Evolutionary conservation across 1,140 invertebrate species (phyloP), one percentile per base, ranked within the genome.

Genomic region (Drosophila carrolli): DNA sequence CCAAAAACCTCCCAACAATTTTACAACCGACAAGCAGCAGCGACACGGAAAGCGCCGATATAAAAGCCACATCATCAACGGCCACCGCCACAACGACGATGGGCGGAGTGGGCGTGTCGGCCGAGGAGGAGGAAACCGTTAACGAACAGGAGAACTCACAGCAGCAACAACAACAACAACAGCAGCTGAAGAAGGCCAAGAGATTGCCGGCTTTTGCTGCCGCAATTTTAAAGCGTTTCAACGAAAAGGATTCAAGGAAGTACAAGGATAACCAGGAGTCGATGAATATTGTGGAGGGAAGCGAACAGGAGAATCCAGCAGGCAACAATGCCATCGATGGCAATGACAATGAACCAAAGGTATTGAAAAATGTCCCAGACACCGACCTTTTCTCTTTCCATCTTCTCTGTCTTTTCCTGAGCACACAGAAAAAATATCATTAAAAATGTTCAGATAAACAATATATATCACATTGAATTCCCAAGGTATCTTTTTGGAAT

Each of bases 21-120:
- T 84, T 65, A 68, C 75, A 65, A 82, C 65, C 71, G 46, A 73
- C 81, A 80, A 74, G 82, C 78, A 94, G 93, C 68, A 93, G 93
- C 70, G 93, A 94, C 89, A 93, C 93, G 38, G 93, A 94, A 86
- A 94, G 93, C 78, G 93, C 93, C 63, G 93, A 94, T 65, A 92
- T 93, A 47, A 92, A 83, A 70, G 92, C 79, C 40, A 91, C 84
- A 50, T 84, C 84, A 50, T 84, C 78, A 56, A 89, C 78, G 78
- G 78, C 78, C 32, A 90, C 80, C 38, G 79, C 84, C 16, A 75
- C 81, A 56, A 78, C 89, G 72, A 89, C 80, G 19, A 74, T 74
- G 57, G 75, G 63, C 54, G 62, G 59, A 32, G 44, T 54, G 37
- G 73, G 73, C 40, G 65, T 71, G 48, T 48, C 55, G 37, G 57